Evolutionary conservation across 2,888 invertebrate genomes (phyloP), one percentile per base, ranked within the genome.

Genomic region (Oxystoma pomonae): DNA sequence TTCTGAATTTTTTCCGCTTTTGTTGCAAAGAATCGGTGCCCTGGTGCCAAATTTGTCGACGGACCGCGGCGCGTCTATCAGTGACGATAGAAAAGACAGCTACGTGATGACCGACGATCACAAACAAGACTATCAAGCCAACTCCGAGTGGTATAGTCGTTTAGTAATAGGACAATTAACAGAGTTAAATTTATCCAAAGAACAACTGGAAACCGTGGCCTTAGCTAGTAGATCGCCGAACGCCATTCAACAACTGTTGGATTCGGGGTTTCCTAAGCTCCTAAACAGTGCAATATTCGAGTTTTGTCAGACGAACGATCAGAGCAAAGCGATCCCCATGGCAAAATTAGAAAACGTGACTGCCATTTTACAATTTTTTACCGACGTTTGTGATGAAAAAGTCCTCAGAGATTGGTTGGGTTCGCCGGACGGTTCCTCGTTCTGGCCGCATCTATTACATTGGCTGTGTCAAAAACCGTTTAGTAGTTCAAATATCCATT

Each of bases 391-490:
- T 76, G 86, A 89, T 19, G 94, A 93, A 73, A 88, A 89, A 18
- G 84, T 87, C 68, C 88, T 95, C 83, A 89, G 93, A 69, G 92
- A 93, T 78, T 96, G 95, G 95, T 84, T 96, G 57, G 95, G 95
- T 16, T 87, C 87, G 0, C 80, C 84, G 58, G 88, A 91, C 69
- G 94, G 94, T 5, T 87, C 89, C 1, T 83, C 86, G n/a, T 96
- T 95, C 81, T 96, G 95, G 95, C 84, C 88, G 57, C 91, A 92
- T 1, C 81, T 96, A 66, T 83, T 96, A 9, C 86, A 87, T 64
- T 83, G 92, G 76, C 83, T 92, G 21, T 91, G 91, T 76, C 86
- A 75, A 60, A 75, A 75, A 59, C 75, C 76, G 0, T 72, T 70
- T 51, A 74, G 72, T 59, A 73, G 74, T 64, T 75, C 75, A 1